Evolutionary conservation across 2,888 invertebrate species (phyloP).

Genomic region (Rhingia rostrata): DNA sequence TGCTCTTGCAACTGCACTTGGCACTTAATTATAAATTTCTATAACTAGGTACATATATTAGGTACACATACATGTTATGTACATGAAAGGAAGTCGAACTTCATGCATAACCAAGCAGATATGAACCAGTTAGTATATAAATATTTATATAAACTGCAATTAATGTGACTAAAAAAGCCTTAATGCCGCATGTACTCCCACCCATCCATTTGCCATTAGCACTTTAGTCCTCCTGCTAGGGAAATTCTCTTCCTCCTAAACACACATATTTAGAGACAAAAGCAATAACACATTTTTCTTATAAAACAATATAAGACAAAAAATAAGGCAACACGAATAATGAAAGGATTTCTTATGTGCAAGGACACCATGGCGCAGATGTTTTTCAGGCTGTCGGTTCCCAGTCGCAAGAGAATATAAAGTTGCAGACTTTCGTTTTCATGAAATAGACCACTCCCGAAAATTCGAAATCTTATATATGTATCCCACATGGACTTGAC

Average conservation of each 20-base stretch:
- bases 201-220: constrained; percentile 35
- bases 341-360: constrained; percentile 33
- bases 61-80: too few species aligned
- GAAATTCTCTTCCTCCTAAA: not conserved
- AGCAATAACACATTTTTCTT: constrained; percentile 26
- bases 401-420: constrained; percentile 66
- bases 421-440: constrained; percentile 45
- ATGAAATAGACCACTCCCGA: constrained; percentile 12
- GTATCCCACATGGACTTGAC: constrained; percentile 52
- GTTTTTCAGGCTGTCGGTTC: constrained; percentile 62
- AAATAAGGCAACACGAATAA: not conserved
- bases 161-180: constrained; percentile 36
- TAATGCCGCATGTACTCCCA: constrained; percentile 10
- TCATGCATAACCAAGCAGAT: not conserved
- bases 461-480: constrained; percentile 19
- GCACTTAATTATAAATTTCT: not conserved
- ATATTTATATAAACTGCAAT: constrained; percentile 16
- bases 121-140: not conserved
- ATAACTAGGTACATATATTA: not conserved
- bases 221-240: constrained; percentile 24
- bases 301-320: constrained; percentile 20
- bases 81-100: not conserved
- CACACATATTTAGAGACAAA: constrained; percentile 3
- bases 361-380: constrained; percentile 62
- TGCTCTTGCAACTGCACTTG: not conserved